Conservation (phyloP, 2,797 vertebrate species). For the Pseudochirops corinnae region DNA sequence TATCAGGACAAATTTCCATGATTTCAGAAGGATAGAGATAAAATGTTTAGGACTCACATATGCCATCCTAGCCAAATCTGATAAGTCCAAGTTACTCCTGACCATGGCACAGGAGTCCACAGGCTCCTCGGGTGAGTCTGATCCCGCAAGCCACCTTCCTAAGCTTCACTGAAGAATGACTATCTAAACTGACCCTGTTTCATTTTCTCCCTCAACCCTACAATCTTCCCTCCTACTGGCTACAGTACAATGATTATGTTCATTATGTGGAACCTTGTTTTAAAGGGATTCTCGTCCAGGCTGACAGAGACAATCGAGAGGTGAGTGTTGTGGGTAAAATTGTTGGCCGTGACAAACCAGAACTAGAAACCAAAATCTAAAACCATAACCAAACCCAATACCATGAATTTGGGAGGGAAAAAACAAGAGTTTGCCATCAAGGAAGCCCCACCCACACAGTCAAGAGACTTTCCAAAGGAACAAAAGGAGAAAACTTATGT, state of each 20-base stretch:
- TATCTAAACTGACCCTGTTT: background rate
- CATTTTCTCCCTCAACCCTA: conserved; percentile 4
- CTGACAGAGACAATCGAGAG: conserved; percentile 97
- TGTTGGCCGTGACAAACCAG: background rate
- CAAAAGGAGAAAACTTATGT: background rate
- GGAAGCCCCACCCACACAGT: no score
- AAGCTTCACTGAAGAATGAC: background rate
- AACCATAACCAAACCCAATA: background rate
- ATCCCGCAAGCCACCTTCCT: background rate
- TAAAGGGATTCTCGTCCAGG: conserved; percentile 96
- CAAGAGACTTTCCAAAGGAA: background rate
- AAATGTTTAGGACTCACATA: background rate
- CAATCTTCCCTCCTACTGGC: background rate
- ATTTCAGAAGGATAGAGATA: background rate
- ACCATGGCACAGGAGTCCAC: background rate
- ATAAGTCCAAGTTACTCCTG: background rate
- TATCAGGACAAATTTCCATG: background rate
- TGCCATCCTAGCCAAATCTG: background rate
- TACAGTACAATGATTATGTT: conserved; percentile 96
- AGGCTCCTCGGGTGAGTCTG: background rate
- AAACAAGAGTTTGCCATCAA: background rate
- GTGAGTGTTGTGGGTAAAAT: conserved; percentile 81
- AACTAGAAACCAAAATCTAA: background rate
- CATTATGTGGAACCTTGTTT: conserved; percentile 97
- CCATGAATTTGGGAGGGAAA: background rate